Conservation (phyloP, 2,113 vertebrate genomes). For the Callocephalon fimbriatum region DNA sequence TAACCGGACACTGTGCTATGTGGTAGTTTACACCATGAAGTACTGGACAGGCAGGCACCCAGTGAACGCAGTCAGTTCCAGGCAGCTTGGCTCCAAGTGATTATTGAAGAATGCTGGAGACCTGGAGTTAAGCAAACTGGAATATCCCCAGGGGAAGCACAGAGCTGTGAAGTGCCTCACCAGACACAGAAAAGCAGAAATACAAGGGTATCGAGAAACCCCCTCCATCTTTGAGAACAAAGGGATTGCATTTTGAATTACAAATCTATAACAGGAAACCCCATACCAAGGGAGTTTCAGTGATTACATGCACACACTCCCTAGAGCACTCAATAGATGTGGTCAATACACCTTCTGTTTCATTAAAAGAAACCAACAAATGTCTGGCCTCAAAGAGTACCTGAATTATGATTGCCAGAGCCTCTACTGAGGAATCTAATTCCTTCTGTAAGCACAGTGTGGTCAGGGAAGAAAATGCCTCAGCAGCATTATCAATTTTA, state of each 20-base stretch:
- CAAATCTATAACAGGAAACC: background rate
- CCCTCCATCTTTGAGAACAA: background rate
- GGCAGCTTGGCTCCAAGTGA: conserved; percentile 42
- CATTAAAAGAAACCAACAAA: background rate
- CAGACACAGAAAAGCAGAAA: background rate
- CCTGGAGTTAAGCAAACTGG: background rate
- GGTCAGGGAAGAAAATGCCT: conserved; percentile 4
- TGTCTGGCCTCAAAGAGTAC: background rate
- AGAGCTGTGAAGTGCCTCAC: background rate
- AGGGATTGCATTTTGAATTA: background rate
- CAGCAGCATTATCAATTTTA: conserved; percentile 20
- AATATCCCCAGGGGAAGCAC: background rate
- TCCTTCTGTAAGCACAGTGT: background rate
- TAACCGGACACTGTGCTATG: background rate
- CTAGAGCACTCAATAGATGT: background rate
- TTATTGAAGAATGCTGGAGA: conserved; percentile 48
- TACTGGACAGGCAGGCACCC: background rate
- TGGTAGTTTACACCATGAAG: background rate
- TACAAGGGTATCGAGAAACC: background rate
- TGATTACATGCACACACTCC: background rate
- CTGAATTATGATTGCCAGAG: background rate
- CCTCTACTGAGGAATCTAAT: background rate
- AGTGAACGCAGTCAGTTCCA: background rate
- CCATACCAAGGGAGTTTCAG: background rate
- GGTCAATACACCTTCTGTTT: background rate